Percentiles rank a stretch among this genome's conserved stretches.
Evolutionary conservation across 2,797 vertebrate genomes (phyloP).

Genomic region (Valencia hispanica): DNA sequence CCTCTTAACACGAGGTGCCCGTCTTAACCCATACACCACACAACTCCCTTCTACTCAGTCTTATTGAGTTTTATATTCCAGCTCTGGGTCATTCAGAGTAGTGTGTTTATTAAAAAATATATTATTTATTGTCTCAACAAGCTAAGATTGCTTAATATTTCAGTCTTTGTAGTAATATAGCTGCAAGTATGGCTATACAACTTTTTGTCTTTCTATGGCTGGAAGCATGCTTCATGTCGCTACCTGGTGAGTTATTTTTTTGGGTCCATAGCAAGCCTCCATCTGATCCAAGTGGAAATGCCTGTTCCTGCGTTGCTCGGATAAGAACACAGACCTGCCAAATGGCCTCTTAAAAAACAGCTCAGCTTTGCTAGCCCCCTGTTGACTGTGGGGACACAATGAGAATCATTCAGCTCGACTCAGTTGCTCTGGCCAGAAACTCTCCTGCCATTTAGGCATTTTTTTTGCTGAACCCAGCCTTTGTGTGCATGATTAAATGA

Average conservation of each 20-base stretch:
- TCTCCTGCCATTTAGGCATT: conserved; percentile 74
- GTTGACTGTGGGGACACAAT: conserved; percentile 80
- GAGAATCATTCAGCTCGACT: conserved; percentile 79
- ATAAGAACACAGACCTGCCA: conserved; percentile 73
- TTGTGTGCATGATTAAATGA: conserved; percentile 73
- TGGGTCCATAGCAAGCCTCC: conserved; percentile 41
- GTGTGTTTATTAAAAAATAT: neutral
- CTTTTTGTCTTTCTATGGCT: neutral
- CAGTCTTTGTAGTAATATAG: neutral
- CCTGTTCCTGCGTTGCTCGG: conserved; percentile 71
- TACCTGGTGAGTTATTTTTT: conserved; percentile 18
- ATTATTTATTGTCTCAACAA: neutral
- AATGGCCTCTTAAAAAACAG: conserved; percentile 79
- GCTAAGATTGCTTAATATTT: neutral
- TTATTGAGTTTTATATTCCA: neutral
- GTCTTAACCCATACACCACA: too few relatives aligned
- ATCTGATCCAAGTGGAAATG: conserved; percentile 71
- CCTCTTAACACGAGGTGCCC: too few relatives aligned
- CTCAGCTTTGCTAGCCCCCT: conserved; percentile 74
- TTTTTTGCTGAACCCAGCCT: conserved; percentile 71
- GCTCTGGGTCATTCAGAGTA: neutral
- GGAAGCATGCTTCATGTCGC: conserved; percentile 24
- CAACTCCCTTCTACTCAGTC: too few relatives aligned
- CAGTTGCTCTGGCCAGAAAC: conserved; percentile 72
- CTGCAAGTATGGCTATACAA: neutral